Conservation (phyloP, 1,140 invertebrate genomes). For the Sminthurides bifidus region DNA sequence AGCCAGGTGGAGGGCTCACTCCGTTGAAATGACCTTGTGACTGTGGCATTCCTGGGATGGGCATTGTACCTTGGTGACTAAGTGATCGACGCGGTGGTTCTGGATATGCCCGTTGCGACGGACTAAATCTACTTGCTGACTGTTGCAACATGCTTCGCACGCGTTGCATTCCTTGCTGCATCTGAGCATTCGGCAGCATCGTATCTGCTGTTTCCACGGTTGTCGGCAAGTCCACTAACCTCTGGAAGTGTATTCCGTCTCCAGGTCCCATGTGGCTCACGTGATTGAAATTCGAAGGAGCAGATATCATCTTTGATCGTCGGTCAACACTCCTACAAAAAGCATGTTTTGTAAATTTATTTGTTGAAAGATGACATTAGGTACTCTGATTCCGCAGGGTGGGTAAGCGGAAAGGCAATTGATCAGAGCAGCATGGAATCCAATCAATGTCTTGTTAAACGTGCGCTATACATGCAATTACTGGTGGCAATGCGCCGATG, state of each 20-base stretch:
- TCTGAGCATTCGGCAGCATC: constrained; percentile 4
- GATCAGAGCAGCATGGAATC: too few species aligned
- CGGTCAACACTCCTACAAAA: constrained; percentile 55
- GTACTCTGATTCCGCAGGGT: too few species aligned
- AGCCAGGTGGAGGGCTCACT: constrained; percentile 29
- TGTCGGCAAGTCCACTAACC: constrained; percentile 72
- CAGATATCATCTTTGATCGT: constrained; percentile 87
- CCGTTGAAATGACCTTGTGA: constrained; percentile 26
- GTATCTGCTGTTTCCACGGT: constrained; percentile 22
- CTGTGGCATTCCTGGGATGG: constrained; percentile 3
- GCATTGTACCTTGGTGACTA: constrained; percentile 34
- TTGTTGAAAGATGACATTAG: too few species aligned
- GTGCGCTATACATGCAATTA: too few species aligned
- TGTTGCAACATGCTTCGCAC: constrained; percentile 39
- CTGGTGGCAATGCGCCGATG: too few species aligned
- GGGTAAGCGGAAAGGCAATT: too few species aligned
- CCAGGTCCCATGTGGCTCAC: constrained; percentile 97
- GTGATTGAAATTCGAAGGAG: constrained; percentile 96
- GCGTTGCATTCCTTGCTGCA: constrained; percentile 33
- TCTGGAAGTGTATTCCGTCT: constrained; percentile 84
- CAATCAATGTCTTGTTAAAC: too few species aligned
- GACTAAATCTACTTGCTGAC: constrained; percentile 29
- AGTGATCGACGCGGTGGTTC: constrained; percentile 33
- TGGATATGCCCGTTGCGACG: constrained; percentile 28
- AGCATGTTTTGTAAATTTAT: neutral